These are phyloP conservation scores for Fulica atra DNA, from an alignment of 2,113 vertebrate genomes.

Conservation along the genomic window DNA sequence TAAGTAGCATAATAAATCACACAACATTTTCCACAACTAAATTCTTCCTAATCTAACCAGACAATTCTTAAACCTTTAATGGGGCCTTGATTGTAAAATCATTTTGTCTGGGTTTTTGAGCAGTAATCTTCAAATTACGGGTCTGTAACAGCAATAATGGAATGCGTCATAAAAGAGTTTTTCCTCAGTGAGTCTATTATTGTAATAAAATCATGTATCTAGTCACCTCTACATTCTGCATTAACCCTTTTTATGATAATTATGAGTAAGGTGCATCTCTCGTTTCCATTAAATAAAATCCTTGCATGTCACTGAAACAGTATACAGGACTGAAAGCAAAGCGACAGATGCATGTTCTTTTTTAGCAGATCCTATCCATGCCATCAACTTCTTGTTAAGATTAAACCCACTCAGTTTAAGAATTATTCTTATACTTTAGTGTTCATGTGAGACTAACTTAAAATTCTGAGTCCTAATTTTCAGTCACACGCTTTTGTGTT, in stretches of 20 bases:
- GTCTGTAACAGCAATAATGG: constrained; percentile 23
- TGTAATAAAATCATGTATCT: constrained; percentile 28
- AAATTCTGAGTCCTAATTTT: not conserved
- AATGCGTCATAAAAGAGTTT: constrained; percentile 38
- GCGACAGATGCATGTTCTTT: not conserved
- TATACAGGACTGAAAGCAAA: not conserved
- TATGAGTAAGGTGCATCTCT: constrained; percentile 1
- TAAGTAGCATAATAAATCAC: not conserved
- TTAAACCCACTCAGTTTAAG: not conserved
- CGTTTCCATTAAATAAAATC: not conserved
- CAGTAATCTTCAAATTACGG: constrained; percentile 58
- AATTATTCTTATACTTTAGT: not conserved
- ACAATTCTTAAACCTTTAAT: constrained; percentile 49
- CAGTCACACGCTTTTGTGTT: not conserved
- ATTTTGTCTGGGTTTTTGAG: constrained; percentile 40
- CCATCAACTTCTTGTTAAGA: constrained; percentile 34
- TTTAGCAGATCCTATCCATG: not conserved
- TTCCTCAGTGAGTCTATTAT: constrained; percentile 8
- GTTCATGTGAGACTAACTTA: not conserved
- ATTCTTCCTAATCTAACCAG: constrained; percentile 7
- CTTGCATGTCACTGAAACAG: not conserved
- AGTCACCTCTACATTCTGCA: not conserved
- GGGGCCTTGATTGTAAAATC: constrained; percentile 33
- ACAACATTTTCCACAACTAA: not conserved
- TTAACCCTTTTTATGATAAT: constrained; percentile 51